Evolutionary conservation across 2,888 invertebrate species (phyloP).

Genomic region (Ametastegia equiseti): DNA sequence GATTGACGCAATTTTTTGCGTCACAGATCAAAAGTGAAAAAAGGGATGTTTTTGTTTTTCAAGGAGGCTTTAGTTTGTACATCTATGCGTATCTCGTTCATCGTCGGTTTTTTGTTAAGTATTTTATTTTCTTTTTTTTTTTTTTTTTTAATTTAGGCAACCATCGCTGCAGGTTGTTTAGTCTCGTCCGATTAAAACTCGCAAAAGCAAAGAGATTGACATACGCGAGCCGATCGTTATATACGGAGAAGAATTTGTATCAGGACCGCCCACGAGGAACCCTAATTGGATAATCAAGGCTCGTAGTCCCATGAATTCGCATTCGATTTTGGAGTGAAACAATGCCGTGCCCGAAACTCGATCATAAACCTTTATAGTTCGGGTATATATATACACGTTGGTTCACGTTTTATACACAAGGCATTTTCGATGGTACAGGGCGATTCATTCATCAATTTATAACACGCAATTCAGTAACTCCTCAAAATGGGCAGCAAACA

Average conservation of each 20-base stretch:
- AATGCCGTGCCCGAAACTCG: constrained; percentile 13
- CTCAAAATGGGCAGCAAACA: not conserved
- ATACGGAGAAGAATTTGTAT: constrained; percentile 35
- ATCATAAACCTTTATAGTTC: constrained; percentile 37
- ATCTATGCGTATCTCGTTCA: not conserved
- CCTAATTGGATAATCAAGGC: constrained; percentile 46
- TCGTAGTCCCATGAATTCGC: constrained; percentile 33
- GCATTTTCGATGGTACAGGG: not conserved
- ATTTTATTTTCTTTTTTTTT: too few relatives aligned
- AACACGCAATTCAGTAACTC: not conserved
- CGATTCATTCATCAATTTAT: not conserved
- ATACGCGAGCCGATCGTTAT: constrained; percentile 19
- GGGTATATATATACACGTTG: constrained; percentile 4
- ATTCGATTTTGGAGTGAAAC: constrained; percentile 45
- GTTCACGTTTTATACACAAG: not conserved
- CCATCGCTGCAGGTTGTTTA: not conserved
- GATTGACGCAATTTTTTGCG: too few relatives aligned
- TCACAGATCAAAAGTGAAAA: not conserved
- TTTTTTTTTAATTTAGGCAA: not conserved
- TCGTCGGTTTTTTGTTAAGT: too few relatives aligned
- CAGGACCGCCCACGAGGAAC: constrained; percentile 40
- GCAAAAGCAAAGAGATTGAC: constrained; percentile 22
- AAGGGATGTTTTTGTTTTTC: too few relatives aligned
- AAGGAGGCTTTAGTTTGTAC: not conserved
- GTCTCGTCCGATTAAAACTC: not conserved